phyloP scores from a whole-genome alignment of 2,797 vertebrate species.

The Buphagus erythrorhynchus region DNA sequence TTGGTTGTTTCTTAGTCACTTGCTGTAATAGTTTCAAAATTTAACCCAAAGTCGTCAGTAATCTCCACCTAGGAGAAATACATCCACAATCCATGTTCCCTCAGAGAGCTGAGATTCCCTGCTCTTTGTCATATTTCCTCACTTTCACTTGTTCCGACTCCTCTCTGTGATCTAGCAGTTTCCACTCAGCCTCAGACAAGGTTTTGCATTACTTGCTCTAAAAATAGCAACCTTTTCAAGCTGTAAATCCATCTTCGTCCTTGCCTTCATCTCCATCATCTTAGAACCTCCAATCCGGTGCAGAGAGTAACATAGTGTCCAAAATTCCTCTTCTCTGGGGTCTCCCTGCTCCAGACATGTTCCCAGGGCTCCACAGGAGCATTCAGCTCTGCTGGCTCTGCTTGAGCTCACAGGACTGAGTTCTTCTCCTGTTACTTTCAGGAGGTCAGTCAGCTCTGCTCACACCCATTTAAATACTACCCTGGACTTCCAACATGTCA shows the following conservation, averaged over 20 bases:
- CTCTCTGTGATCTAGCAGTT: not conserved
- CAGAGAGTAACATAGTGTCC: rapidly evolving
- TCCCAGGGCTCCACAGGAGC: not conserved
- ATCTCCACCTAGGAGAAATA: not conserved
- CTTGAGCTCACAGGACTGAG: not conserved
- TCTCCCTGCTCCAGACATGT: not conserved
- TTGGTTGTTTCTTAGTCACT: not conserved
- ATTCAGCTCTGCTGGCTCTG: not conserved
- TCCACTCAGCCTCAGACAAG: not conserved
- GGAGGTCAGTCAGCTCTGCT: not conserved
- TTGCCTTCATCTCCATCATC: not conserved
- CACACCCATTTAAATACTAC: not conserved
- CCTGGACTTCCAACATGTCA: not conserved
- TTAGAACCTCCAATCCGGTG: not conserved
- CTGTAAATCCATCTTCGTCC: not conserved
- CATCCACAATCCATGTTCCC: not conserved
- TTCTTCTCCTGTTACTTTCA: not conserved
- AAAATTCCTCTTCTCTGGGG: not conserved
- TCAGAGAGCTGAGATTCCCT: not conserved
- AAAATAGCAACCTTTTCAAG: not conserved
- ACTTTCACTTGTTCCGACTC: not conserved
- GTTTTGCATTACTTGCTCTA: not conserved
- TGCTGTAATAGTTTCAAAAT: not conserved
- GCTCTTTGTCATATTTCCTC: not conserved
- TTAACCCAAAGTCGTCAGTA: not conserved